These are phyloP conservation scores for Poeciliopsis turneri DNA, from an alignment of 2,797 vertebrate genomes.

Conservation along the genomic window DNA sequence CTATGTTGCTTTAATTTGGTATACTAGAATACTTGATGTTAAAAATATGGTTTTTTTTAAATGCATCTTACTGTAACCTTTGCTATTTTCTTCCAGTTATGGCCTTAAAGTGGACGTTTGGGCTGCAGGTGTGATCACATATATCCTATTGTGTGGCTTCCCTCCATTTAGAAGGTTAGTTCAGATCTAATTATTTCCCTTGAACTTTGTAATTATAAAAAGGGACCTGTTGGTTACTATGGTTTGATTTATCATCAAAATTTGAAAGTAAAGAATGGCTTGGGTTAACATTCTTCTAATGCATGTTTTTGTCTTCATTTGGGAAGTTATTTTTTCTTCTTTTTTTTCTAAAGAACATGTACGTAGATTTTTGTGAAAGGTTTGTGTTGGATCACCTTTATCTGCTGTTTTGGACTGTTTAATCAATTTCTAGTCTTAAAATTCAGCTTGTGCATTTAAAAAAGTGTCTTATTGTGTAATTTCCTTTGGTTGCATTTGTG, in stretches of 20 bases:
- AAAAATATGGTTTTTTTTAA: background rate
- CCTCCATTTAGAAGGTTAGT: constrained; percentile 95
- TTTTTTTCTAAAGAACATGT: background rate
- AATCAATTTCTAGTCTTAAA: background rate
- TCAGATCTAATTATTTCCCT: background rate
- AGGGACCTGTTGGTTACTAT: background rate
- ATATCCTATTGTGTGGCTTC: constrained; percentile 97
- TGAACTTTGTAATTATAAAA: too few relatives aligned
- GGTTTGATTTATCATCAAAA: background rate
- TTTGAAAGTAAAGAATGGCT: background rate
- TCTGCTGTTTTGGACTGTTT: background rate
- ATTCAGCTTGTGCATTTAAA: background rate
- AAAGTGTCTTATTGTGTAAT: background rate
- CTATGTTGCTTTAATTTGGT: background rate
- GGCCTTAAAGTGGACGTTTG: constrained; percentile 98
- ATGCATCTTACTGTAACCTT: background rate
- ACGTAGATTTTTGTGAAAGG: background rate
- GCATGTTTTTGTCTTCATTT: background rate
- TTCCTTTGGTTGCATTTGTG: background rate
- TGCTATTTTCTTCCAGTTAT: constrained; percentile 79
- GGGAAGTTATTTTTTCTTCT: background rate
- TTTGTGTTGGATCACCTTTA: background rate
- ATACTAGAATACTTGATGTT: background rate
- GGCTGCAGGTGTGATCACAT: constrained; percentile 97
- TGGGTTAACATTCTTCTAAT: background rate